These are phyloP conservation scores for Daboia siamensis DNA, from an alignment of 2,113 vertebrate genomes.

Conservation along the genomic window DNA sequence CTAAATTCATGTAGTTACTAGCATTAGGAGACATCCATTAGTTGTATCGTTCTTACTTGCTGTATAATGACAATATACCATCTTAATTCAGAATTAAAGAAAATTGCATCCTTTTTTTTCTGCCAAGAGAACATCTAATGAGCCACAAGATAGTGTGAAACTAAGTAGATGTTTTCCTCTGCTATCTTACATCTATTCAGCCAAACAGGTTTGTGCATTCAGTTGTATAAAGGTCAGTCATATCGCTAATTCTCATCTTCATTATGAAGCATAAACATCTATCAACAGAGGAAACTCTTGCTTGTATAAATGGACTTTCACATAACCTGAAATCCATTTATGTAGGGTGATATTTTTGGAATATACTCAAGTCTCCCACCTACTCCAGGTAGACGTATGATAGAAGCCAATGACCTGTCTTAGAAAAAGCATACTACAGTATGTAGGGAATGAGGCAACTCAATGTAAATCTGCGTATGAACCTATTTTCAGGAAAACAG, in stretches of 20 bases:
- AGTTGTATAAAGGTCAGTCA: not conserved
- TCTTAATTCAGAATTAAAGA: not conserved
- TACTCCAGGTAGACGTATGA: not conserved
- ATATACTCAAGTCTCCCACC: not conserved
- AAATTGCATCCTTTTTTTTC: not conserved
- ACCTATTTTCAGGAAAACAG: not conserved
- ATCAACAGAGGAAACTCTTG: not conserved
- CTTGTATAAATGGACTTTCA: not conserved
- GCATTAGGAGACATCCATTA: not conserved
- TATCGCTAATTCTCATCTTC: not conserved
- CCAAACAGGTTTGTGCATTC: not conserved
- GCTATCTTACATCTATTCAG: not conserved
- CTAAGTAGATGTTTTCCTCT: not conserved
- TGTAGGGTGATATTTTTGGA: not conserved
- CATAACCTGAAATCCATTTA: not conserved
- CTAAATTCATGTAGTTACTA: not conserved
- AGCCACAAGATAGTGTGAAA: not conserved
- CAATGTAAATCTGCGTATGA: not conserved
- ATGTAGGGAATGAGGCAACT: not conserved
- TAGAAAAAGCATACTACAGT: not conserved
- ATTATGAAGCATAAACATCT: not conserved
- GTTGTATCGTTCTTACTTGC: not conserved
- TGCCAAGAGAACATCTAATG: not conserved
- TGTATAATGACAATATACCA: not conserved
- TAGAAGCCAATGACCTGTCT: not conserved